These are phyloP conservation scores for Macrobrachium nipponense DNA, from an alignment of 1,140 invertebrate genomes.

Conservation along the genomic window DNA sequence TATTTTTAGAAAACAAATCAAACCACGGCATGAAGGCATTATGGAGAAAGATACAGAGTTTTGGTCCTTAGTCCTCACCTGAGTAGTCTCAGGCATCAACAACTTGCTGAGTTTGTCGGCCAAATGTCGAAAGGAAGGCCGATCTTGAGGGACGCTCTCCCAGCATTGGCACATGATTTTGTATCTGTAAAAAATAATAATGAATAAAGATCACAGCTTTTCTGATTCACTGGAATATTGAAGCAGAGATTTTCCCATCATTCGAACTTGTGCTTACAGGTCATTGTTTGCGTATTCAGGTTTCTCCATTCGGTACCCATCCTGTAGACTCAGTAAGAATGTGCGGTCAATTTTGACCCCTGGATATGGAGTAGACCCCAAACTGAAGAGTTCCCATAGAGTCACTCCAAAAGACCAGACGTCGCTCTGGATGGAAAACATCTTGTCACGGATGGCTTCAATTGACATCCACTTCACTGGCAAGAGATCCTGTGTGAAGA, in stretches of 20 bases:
- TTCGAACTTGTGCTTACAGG: conserved; percentile 72
- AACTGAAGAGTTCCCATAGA: conserved; percentile 75
- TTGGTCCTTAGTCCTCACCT: conserved; percentile 79
- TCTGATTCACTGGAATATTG: too few species aligned
- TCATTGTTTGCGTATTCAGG: conserved; percentile 82
- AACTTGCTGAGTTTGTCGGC: too few species aligned
- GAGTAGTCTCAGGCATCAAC: too few species aligned
- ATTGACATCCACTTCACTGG: conserved; percentile 74
- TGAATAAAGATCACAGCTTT: not conserved
- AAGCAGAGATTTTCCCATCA: not conserved
- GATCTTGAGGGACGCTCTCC: conserved; percentile 66
- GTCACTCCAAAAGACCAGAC: conserved; percentile 71
- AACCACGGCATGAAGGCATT: too few species aligned
- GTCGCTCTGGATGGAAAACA: conserved; percentile 69
- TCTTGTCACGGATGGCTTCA: conserved; percentile 68
- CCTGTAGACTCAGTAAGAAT: conserved; percentile 74
- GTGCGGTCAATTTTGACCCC: conserved; percentile 46
- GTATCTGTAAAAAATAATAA: conserved; percentile 75
- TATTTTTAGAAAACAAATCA: too few species aligned
- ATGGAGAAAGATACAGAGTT: conserved; percentile 48
- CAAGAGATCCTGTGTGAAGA: conserved; percentile 67
- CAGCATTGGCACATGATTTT: conserved; percentile 89
- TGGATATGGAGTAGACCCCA: conserved; percentile 63
- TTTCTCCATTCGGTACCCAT: conserved; percentile 88
- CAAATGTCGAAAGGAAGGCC: too few species aligned